phyloP scores from a whole-genome alignment of 2,113 vertebrate genomes.

The Lepus timidus region DNA sequence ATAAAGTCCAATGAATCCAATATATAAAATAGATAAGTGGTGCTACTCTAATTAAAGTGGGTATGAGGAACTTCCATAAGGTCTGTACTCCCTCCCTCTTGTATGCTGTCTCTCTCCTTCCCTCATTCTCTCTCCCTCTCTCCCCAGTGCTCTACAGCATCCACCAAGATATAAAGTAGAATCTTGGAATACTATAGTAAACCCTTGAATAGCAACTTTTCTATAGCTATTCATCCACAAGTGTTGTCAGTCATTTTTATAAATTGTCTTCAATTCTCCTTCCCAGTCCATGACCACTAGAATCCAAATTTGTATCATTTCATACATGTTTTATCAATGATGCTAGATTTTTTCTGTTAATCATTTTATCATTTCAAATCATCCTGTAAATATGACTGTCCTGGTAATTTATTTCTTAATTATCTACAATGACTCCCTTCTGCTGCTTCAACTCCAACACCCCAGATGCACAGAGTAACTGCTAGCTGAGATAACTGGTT shows the following conservation, averaged over 20 bases:
- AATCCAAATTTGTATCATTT: neutral
- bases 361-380: neutral
- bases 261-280: neutral
- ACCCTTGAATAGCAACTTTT: neutral
- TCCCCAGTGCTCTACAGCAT: neutral
- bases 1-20: neutral
- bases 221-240: neutral
- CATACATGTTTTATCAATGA: neutral
- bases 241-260: neutral
- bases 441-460: neutral
- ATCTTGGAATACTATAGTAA: neutral
- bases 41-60: neutral
- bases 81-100: neutral
- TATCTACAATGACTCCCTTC: neutral
- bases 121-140: neutral
- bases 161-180: neutral
- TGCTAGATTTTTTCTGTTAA: neutral
- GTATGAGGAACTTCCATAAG: neutral
- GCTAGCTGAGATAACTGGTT: neutral
- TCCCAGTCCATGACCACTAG: neutral
- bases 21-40: neutral
- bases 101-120: too few species aligned
- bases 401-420: neutral
- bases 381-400: neutral
- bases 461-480: neutral